Evolutionary conservation across 53 echinoderm and acorn worm genomes (phyloP), one percentile per base, ranked within the genome.

Genomic region (Patiria pectinifera): DNA sequence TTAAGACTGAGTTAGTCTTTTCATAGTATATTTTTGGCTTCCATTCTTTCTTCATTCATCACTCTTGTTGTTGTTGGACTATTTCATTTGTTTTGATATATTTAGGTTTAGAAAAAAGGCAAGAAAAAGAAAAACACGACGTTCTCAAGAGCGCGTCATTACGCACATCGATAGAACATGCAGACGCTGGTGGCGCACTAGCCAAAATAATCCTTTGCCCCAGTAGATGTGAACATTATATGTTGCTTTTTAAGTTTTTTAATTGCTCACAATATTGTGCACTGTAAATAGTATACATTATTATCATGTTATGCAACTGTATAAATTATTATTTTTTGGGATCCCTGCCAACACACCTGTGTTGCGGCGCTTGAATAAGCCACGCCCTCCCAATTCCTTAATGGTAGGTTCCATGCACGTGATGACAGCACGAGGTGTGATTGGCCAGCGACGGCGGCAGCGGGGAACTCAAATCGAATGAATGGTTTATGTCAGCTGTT

Each of bases 391-490:
- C 80, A 21, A 47, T 48, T 84, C 46, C 80, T 81, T 43, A 89
- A 81, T 90, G 90, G 90, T 63, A 81, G 90, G 66, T 49, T 81
- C 81, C 69, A 69, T 1, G 47, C 90, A 90, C 69, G 69, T 90
- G 90, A 90, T 62, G 18, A 46, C 66, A 48, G n/a, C 23, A 3
- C 69, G 47, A 3, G 4, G 11, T 81, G 23, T 49, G 80, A 90
- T 90, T 90, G 90, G 90, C 69, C 69, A 80, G 48, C 35, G 12
- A 78, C 77, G 18, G 66, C 69, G 91, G 91, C 71, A 94, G 94
- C 94, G 94, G 91, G 85, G 45, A 94, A 94, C 82, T 91, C 91
- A 91, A 94, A 94, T 94, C 91, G 94, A 94, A 94, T 91, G 78
- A 75, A 85, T 91, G 94, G 78, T 48, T 89, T 26, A 46, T 23